phyloP scores from a whole-genome alignment of 2,113 vertebrate species.

The Verasper variegatus region DNA sequence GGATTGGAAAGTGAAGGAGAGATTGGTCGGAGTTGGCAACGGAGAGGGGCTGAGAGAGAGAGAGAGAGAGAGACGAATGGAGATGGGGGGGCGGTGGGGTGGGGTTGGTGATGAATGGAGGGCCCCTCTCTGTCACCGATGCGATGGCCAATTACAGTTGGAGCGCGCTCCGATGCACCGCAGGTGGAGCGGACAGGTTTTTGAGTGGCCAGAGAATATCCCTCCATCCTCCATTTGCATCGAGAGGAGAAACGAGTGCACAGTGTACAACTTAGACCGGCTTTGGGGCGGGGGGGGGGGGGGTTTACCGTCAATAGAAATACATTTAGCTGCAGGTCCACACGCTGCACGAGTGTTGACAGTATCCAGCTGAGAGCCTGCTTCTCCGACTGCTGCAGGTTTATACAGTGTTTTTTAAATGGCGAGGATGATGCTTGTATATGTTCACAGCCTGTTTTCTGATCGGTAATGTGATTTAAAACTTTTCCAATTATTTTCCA shows the following conservation, averaged over 20 bases:
- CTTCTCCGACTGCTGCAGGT: too few relatives aligned
- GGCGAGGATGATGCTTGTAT: too few relatives aligned
- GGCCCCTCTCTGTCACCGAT: constrained; percentile 64
- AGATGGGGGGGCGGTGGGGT: neutral
- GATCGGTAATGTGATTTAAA: neutral
- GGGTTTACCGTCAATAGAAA: too few relatives aligned
- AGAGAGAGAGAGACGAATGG: neutral
- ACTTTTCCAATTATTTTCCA: neutral
- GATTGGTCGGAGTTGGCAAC: constrained; percentile 51
- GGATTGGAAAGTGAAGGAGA: constrained; percentile 33
- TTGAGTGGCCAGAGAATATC: constrained; percentile 36
- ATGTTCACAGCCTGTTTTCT: neutral
- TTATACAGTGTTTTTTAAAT: too few relatives aligned
- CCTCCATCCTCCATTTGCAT: constrained; percentile 63
- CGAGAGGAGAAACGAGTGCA: constrained; percentile 43
- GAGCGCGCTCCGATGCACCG: constrained; percentile 62
- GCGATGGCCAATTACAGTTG: constrained; percentile 80
- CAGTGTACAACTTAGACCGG: constrained; percentile 18
- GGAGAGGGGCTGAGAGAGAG: neutral
- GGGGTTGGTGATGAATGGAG: constrained; percentile 75
- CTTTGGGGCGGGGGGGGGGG: neutral
- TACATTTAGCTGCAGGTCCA: too few relatives aligned
- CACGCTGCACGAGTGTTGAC: too few relatives aligned
- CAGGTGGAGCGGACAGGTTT: constrained; percentile 61
- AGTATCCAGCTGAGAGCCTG: too few relatives aligned